These are phyloP conservation scores for Poeciliopsis retropinna DNA, from an alignment of 2,113 vertebrate genomes.

Conservation along the genomic window DNA sequence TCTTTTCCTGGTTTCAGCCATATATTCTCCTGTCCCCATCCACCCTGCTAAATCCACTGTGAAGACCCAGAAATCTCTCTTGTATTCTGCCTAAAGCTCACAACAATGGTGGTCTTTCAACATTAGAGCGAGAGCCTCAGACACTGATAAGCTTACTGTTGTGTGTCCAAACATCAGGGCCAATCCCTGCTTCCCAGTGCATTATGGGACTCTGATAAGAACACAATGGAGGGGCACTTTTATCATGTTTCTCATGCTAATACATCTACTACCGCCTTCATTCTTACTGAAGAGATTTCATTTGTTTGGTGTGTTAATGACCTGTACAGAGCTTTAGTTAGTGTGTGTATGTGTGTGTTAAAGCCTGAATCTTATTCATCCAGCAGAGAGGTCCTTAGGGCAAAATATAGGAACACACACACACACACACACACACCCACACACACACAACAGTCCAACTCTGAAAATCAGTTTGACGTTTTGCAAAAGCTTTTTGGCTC, in stretches of 20 bases:
- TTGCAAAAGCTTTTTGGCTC: background rate
- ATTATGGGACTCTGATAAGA: slow-evolving; percentile 67
- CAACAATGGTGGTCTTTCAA: slow-evolving; percentile 65
- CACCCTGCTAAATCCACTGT: slow-evolving; percentile 39
- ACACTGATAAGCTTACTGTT: slow-evolving; percentile 59
- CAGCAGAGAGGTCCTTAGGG: slow-evolving; percentile 19
- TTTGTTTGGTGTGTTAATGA: slow-evolving; percentile 65
- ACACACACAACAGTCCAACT: background rate
- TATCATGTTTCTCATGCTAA: slow-evolving; percentile 68
- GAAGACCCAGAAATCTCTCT: slow-evolving; percentile 51
- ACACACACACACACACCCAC: background rate
- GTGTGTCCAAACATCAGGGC: slow-evolving; percentile 43
- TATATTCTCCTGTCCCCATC: slow-evolving; percentile 1
- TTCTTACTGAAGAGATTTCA: slow-evolving; percentile 52
- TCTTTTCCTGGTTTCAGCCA: slow-evolving; percentile 2
- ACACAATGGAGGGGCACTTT: slow-evolving; percentile 60
- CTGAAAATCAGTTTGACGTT: background rate
- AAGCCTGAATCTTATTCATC: slow-evolving; percentile 41
- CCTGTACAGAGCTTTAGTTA: slow-evolving; percentile 32
- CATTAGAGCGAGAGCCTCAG: slow-evolving; percentile 37
- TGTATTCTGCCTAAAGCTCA: slow-evolving; percentile 57
- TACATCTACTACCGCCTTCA: slow-evolving; percentile 37
- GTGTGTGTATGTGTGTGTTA: slow-evolving; percentile 14
- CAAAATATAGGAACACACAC: background rate
- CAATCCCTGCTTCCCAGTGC: slow-evolving; percentile 57